Percentiles rank a stretch among this genome's conserved stretches.
Conservation (phyloP, 1,140 invertebrate species). For the Spodoptera litura region DNA sequence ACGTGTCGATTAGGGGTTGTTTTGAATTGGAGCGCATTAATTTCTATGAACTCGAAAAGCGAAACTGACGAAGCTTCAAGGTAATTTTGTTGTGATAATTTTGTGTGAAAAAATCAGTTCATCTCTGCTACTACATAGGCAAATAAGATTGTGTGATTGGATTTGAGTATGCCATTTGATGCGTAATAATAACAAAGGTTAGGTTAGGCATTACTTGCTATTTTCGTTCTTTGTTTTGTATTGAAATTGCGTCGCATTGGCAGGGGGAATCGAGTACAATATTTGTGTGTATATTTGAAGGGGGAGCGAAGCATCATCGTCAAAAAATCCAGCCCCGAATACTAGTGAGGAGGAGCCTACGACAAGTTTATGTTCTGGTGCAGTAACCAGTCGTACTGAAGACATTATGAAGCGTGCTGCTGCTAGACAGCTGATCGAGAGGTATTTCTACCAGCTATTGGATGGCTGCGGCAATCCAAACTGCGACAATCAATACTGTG, state of each 20-base stretch:
- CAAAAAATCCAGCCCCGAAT: constrained; percentile 75
- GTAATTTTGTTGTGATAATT: constrained; percentile 69
- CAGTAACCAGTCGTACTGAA: constrained; percentile 66
- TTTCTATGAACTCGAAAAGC: constrained; percentile 86
- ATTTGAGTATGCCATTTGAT: constrained; percentile 48
- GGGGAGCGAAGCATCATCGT: constrained; percentile 85
- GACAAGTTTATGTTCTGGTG: constrained; percentile 71
- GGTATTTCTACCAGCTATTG: constrained; percentile 96
- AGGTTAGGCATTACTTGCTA: constrained; percentile 82
- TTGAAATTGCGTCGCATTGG: constrained; percentile 40
- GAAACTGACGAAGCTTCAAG: constrained; percentile 86
- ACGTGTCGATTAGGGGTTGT: constrained; percentile 62
- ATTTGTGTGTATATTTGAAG: constrained; percentile 56
- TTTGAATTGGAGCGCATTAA: constrained; percentile 69
- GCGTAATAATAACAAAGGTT: constrained; percentile 63
- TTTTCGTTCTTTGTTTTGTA: constrained; percentile 75
- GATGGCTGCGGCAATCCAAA: constrained; percentile 95
- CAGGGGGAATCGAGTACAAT: constrained; percentile 36
- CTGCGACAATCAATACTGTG: constrained; percentile 95
- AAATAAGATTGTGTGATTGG: not conserved
- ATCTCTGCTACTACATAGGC: not conserved
- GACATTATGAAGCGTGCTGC: constrained; percentile 95
- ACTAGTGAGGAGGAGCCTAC: constrained; percentile 65
- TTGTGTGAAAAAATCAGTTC: constrained; percentile 7
- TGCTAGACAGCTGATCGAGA: constrained; percentile 95